Conservation (phyloP, 2,888 invertebrate species). For the Eupithecia exiguata region DNA sequence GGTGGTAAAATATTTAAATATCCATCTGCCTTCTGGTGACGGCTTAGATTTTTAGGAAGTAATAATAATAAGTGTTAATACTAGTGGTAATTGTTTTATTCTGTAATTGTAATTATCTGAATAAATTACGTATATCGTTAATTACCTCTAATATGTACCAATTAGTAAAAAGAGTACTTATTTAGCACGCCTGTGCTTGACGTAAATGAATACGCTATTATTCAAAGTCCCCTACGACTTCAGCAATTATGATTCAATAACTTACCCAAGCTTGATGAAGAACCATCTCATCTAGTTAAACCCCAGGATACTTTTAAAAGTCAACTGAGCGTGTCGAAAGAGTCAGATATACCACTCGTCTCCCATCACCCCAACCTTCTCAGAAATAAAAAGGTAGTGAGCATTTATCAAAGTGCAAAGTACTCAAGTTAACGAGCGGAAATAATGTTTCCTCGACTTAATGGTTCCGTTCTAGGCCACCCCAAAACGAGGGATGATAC, state of each 20-base stretch:
- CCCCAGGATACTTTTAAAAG: conserved; percentile 16
- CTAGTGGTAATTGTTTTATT: too few species aligned
- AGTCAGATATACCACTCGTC: conserved; percentile 30
- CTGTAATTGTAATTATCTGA: too few species aligned
- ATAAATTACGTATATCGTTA: too few species aligned
- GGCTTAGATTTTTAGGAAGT: too few species aligned
- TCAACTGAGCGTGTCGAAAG: conserved; percentile 30
- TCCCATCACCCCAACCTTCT: conserved; percentile 56
- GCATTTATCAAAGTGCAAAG: conserved; percentile 79
- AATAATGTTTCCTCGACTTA: conserved; percentile 79
- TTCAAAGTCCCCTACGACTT: not conserved
- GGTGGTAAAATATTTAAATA: too few species aligned
- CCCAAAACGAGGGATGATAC: conserved; percentile 58
- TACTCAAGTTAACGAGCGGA: conserved; percentile 80
- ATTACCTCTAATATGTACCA: not conserved
- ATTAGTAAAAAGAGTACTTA: not conserved
- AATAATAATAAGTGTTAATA: too few species aligned
- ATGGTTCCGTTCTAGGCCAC: conserved; percentile 70
- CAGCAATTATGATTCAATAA: conserved; percentile 10
- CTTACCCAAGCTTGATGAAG: conserved; percentile 24
- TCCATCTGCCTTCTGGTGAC: too few species aligned
- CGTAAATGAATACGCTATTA: conserved; percentile 1
- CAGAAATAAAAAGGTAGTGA: conserved; percentile 67
- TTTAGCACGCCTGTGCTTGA: not conserved
- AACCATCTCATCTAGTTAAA: conserved; percentile 7